Evolutionary conservation across 2,888 invertebrate genomes (phyloP).

Genomic region (Plebejus argus): DNA sequence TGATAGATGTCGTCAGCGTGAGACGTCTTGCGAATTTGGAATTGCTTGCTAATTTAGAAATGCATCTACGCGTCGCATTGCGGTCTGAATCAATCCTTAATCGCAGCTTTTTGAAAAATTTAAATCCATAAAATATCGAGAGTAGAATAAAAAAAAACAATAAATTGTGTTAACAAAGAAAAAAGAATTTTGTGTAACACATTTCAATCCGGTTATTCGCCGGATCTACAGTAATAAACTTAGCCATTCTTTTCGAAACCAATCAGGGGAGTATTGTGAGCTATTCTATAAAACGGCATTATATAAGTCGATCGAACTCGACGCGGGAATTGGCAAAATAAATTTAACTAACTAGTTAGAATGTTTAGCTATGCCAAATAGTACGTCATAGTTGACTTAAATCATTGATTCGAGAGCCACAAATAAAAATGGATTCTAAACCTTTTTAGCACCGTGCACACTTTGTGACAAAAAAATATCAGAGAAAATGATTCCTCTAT

Average conservation of each 20-base stretch:
- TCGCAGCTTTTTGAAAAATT: not conserved
- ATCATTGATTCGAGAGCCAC: not conserved
- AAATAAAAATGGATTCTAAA: too few species aligned
- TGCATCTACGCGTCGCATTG: too few species aligned
- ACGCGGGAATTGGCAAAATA: not conserved
- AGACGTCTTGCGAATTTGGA: too few species aligned
- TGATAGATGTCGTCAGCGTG: too few species aligned
- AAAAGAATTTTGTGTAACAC: conserved; percentile 22
- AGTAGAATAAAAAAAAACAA: not conserved
- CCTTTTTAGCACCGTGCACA: too few species aligned
- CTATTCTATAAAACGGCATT: conserved; percentile 19
- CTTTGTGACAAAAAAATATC: too few species aligned
- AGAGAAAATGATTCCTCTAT: too few species aligned
- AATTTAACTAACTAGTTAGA: not conserved
- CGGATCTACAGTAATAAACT: conserved; percentile 25
- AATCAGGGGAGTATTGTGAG: conserved; percentile 28
- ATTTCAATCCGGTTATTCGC: conserved; percentile 22
- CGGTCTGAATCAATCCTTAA: too few species aligned
- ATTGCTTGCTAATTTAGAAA: too few species aligned
- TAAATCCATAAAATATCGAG: not conserved
- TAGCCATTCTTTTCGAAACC: conserved; percentile 25
- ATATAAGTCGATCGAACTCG: not conserved
- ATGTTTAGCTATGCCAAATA: not conserved
- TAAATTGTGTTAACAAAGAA: conserved; percentile 11
- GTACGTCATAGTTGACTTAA: not conserved